Percentiles rank a stretch among this genome's conserved stretches.
These are phyloP conservation scores for Microtus ochrogaster DNA, from an alignment of 2,113 vertebrate species.

Conservation along the genomic window DNA sequence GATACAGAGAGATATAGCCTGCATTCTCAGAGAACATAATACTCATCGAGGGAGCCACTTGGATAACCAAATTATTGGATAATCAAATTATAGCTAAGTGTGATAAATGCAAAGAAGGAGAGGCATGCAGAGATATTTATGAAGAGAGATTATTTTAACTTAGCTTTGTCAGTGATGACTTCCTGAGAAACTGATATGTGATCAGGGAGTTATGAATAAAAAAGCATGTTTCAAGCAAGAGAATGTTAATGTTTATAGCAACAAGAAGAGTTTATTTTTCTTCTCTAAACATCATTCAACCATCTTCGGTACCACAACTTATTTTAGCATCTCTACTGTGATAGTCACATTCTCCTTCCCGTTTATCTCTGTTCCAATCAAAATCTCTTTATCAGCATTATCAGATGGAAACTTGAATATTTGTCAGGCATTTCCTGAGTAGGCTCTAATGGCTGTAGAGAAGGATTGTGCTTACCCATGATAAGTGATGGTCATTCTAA, in stretches of 20 bases:
- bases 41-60: background rate
- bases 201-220: slow-evolving; percentile 6
- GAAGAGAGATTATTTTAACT: background rate
- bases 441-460: background rate
- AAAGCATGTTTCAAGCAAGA: background rate
- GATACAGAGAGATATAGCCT: background rate
- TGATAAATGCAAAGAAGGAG: slow-evolving; percentile 23
- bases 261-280: background rate
- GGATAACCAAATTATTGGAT: background rate
- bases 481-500: background rate
- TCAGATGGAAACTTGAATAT: background rate
- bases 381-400: background rate
- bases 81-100: background rate
- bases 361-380: background rate
- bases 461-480: background rate
- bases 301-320: background rate
- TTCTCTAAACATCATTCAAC: slow-evolving; percentile 13
- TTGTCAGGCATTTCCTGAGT: background rate
- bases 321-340: background rate
- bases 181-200: slow-evolving; percentile 2
- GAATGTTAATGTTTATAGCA: background rate
- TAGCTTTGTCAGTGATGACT: background rate
- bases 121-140: background rate
- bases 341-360: background rate
- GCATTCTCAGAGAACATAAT: background rate